Evolutionary conservation across 2,888 invertebrate species (phyloP).

Genomic region (Campoplex nolae): DNA sequence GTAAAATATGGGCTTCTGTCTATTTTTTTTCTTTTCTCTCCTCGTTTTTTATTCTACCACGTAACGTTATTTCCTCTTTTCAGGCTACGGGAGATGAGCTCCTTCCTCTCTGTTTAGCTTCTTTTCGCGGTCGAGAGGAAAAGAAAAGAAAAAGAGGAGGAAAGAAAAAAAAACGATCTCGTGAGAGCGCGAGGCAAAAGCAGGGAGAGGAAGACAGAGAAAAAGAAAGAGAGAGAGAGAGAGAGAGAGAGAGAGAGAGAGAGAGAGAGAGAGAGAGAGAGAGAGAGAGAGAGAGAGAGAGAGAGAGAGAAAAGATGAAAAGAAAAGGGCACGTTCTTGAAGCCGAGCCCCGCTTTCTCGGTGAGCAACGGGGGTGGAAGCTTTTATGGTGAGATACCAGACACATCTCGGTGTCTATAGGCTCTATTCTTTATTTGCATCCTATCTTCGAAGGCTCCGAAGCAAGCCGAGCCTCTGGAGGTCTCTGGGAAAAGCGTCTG

Average conservation of each 20-base stretch:
- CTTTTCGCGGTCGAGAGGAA: conserved; percentile 2
- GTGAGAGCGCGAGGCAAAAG: conserved; percentile 19
- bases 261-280: background rate
- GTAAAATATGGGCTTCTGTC: conserved; percentile 3
- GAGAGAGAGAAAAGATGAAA: conserved; percentile 29
- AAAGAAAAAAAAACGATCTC: conserved; percentile 15
- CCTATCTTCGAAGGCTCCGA: conserved; percentile 31
- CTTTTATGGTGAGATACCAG: conserved; percentile 61
- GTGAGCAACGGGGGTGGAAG: conserved; percentile 33
- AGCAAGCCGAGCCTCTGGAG: conserved; percentile 13
- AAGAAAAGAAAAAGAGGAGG: background rate
- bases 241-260: background rate
- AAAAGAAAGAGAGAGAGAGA: background rate
- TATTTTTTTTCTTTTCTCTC: background rate
- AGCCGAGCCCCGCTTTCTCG: conserved; percentile 10
- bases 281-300: background rate
- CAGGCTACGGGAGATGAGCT: conserved; percentile 28
- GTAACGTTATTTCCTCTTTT: conserved; percentile 60
- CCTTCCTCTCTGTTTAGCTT: conserved; percentile 23
- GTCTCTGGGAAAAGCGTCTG: conserved; percentile 25
- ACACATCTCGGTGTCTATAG: conserved; percentile 47
- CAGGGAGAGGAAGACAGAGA: background rate
- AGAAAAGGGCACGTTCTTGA: conserved; percentile 56
- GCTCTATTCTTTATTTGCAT: conserved; percentile 49
- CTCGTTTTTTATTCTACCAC: conserved; percentile 20